Conservation (phyloP, 2,888 invertebrate species). For the Eilema griseolum region DNA sequence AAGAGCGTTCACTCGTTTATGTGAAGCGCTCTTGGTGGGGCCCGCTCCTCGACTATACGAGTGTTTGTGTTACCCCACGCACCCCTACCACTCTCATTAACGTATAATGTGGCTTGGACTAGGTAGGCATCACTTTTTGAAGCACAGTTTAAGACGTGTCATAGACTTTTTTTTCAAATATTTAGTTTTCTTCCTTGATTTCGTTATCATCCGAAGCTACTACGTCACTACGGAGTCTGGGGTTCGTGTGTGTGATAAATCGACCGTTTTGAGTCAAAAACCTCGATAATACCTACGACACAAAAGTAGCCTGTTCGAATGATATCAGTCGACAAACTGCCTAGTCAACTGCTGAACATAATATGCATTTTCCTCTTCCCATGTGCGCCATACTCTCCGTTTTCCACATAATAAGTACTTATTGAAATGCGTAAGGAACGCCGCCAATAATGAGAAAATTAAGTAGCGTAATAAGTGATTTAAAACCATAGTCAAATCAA, state of each 20-base stretch:
- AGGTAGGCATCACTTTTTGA: constrained; percentile 3
- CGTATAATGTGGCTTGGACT: constrained; percentile 26
- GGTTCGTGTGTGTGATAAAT: too few relatives aligned
- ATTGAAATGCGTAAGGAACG: neutral
- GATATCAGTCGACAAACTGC: neutral
- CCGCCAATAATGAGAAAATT: neutral
- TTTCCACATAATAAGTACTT: neutral
- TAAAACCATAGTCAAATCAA: neutral
- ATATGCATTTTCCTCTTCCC: neutral
- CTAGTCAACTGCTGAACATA: neutral
- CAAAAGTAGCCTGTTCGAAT: neutral
- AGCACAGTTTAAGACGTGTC: neutral
- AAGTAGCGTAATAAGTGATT: neutral
- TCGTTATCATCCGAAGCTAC: too few relatives aligned
- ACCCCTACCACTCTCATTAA: constrained; percentile 48
- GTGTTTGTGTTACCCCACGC: constrained; percentile 60
- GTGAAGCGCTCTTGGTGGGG: constrained; percentile 59
- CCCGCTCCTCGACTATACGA: constrained; percentile 49
- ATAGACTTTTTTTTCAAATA: too few relatives aligned
- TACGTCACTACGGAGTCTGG: too few relatives aligned
- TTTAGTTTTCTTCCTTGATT: too few relatives aligned
- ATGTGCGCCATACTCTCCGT: neutral
- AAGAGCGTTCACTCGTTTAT: constrained; percentile 65
- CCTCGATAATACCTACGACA: neutral
- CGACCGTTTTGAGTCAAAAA: too few relatives aligned